Conservation (phyloP, 2,888 invertebrate genomes). For the Apotomis betuletana region DNA sequence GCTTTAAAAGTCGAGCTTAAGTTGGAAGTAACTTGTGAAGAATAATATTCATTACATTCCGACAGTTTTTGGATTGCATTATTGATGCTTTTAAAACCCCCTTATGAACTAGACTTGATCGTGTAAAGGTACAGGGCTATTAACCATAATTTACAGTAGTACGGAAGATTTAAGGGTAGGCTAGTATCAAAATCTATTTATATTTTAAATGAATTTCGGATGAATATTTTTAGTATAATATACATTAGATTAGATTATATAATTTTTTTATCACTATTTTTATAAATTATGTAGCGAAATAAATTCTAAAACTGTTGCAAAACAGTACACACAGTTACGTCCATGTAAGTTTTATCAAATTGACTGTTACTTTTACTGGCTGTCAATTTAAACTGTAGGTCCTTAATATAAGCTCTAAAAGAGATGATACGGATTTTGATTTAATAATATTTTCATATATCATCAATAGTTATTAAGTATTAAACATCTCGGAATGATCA, state of each 20-base stretch:
- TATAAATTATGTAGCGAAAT: conserved; percentile 3
- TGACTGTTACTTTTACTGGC: neutral
- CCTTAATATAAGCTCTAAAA: neutral
- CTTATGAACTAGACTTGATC: too few species aligned
- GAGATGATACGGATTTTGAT: neutral
- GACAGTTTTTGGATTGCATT: too few species aligned
- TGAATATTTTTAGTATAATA: neutral
- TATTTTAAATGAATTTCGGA: neutral
- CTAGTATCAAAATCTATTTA: neutral
- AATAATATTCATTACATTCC: too few species aligned
- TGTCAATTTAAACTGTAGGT: neutral
- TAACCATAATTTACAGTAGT: too few species aligned
- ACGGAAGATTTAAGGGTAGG: too few species aligned
- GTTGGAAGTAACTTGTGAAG: too few species aligned
- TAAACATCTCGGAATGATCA: too few species aligned
- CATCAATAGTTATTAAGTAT: neutral
- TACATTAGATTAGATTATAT: neutral
- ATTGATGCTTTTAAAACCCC: too few species aligned
- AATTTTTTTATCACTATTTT: neutral
- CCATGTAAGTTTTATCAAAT: neutral
- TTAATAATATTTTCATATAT: neutral
- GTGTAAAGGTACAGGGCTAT: too few species aligned
- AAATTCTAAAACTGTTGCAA: neutral
- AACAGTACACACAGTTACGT: neutral
- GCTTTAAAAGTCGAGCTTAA: neutral